Evolutionary conservation across 2,888 invertebrate species (phyloP).

Genomic region (Stenodema calcarata): DNA sequence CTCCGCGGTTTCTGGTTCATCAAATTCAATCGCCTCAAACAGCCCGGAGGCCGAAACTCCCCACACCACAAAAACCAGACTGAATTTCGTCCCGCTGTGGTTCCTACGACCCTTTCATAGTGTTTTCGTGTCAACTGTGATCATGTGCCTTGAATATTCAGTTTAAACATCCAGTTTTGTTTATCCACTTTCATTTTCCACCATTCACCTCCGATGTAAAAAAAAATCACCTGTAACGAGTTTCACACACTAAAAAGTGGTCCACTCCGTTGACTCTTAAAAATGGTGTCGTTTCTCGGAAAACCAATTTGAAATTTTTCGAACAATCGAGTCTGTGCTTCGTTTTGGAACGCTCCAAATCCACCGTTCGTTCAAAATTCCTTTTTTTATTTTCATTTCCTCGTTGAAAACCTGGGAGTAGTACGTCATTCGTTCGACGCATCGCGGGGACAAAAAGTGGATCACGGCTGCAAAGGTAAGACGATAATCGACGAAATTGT

Average conservation of each 20-base stretch:
- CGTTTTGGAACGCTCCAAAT: neutral
- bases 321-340: neutral
- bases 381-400: neutral
- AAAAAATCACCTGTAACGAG: neutral
- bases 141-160: constrained; percentile 26
- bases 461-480: constrained; percentile 42
- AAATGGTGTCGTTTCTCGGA: neutral
- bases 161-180: neutral
- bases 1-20: neutral
- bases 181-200: neutral
- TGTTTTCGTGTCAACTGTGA: constrained; percentile 45
- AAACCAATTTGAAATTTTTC: neutral
- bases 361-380: neutral
- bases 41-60: neutral
- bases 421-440: neutral
- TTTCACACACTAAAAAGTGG: too few relatives aligned
- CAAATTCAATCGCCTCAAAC: neutral
- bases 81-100: neutral
- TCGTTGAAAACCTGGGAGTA: neutral
- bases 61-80: neutral
- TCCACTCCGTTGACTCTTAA: neutral
- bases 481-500: neutral
- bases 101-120: neutral
- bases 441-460: constrained; percentile 2
- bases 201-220: neutral